Evolutionary conservation across 2,797 vertebrate species (phyloP).

Genomic region (Cichlasoma orientale): DNA sequence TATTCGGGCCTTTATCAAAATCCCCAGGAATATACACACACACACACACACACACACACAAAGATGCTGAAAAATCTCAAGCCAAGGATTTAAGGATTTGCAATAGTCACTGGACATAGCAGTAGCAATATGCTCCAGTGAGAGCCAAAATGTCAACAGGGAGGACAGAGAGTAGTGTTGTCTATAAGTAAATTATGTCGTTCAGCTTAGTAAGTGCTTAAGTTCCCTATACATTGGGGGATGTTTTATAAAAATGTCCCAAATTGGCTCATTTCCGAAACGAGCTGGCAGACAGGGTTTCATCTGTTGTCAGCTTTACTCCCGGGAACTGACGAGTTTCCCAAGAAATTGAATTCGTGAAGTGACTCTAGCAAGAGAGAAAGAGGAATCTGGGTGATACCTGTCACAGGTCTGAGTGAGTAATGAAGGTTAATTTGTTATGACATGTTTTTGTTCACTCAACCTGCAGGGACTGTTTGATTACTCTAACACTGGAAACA

Average conservation of each 20-base stretch:
- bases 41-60: constrained; percentile 34
- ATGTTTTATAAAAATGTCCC: constrained; percentile 42
- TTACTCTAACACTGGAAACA: constrained; percentile 9
- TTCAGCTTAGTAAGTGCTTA: constrained; percentile 46
- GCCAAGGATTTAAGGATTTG: constrained; percentile 39
- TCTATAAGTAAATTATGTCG: constrained; percentile 51
- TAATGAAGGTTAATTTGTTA: constrained; percentile 47
- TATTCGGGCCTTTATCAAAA: constrained; percentile 29
- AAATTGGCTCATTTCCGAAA: constrained; percentile 65
- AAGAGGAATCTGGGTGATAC: constrained; percentile 13
- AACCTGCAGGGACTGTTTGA: constrained; percentile 15
- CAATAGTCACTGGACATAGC: constrained; percentile 13
- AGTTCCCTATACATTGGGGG: constrained; percentile 33
- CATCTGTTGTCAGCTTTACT: constrained; percentile 39
- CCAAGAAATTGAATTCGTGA: constrained; percentile 58
- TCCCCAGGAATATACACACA: constrained; percentile 32
- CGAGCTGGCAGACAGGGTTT: constrained; percentile 44
- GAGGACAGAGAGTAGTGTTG: constrained; percentile 45
- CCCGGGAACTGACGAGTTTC: constrained; percentile 31
- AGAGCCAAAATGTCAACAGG: constrained; percentile 25
- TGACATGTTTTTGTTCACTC: constrained; percentile 31
- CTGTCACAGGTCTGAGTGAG: constrained; percentile 39
- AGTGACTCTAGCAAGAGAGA: constrained; percentile 23
- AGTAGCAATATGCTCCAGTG: not conserved
- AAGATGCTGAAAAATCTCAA: constrained; percentile 30